Conservation (phyloP, 2,113 vertebrate genomes). For the Lonchura striata region DNA sequence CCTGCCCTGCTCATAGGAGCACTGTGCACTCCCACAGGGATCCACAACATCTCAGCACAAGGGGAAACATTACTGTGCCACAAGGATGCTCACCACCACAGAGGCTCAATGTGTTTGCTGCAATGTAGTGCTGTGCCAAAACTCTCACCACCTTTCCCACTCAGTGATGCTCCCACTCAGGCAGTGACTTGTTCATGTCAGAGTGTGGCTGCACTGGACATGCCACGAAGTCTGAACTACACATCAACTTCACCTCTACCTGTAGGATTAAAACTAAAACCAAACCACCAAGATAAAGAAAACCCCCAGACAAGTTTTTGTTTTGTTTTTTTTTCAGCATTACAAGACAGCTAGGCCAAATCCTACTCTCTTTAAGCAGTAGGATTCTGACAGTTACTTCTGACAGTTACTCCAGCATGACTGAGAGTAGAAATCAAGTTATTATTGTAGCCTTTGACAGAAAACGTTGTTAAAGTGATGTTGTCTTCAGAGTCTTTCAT, state of each 20-base stretch:
- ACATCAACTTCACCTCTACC: background rate
- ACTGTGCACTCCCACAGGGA: background rate
- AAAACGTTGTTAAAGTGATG: conserved; percentile 13
- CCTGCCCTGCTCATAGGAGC: background rate
- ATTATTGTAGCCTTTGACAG: conserved; percentile 22
- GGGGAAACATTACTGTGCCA: background rate
- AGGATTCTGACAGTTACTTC: too few relatives aligned
- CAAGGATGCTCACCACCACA: background rate
- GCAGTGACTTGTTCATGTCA: background rate
- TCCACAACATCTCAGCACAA: background rate
- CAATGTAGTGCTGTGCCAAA: background rate
- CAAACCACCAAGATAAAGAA: background rate
- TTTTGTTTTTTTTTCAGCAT: background rate
- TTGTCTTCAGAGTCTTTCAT: conserved; percentile 29
- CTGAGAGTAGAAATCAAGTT: conserved; percentile 4
- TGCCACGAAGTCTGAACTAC: accelerated
- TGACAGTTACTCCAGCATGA: background rate
- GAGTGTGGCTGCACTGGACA: background rate
- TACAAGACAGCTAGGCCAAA: background rate
- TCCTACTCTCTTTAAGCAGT: background rate
- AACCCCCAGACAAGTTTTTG: background rate
- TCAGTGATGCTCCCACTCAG: background rate
- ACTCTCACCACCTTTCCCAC: background rate
- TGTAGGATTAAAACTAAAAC: background rate
- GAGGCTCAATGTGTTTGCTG: accelerated